Conservation (phyloP, 2,888 invertebrate genomes). For the Hymenopus coronatus region DNA sequence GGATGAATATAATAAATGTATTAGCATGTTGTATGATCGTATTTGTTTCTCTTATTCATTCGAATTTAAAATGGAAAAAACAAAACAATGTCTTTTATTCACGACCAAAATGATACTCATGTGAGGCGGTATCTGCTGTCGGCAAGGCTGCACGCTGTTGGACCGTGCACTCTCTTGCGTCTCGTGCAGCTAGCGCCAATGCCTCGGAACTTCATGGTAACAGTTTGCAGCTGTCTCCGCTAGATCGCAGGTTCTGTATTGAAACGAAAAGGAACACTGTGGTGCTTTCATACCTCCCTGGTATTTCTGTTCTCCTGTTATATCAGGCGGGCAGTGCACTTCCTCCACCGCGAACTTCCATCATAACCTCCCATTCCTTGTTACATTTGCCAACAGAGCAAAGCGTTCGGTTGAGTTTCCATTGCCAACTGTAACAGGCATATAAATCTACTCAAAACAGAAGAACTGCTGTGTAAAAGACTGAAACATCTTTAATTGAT, state of each 20-base stretch:
- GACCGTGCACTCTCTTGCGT: not conserved
- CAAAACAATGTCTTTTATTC: too few relatives aligned
- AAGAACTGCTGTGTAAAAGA: too few relatives aligned
- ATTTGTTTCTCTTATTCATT: too few relatives aligned
- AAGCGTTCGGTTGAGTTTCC: not conserved
- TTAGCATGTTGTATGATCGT: too few relatives aligned
- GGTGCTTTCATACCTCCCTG: not conserved
- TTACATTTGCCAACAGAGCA: not conserved
- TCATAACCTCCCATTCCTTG: not conserved
- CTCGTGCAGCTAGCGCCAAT: not conserved
- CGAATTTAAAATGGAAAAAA: too few relatives aligned
- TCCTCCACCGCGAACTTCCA: conserved; percentile 1
- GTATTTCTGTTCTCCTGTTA: not conserved
- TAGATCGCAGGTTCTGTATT: not conserved
- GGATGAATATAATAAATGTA: too few relatives aligned
- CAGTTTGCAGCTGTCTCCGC: not conserved
- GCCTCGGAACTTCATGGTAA: not conserved
- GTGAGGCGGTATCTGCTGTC: too few relatives aligned
- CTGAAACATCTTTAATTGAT: too few relatives aligned
- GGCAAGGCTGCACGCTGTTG: not conserved
- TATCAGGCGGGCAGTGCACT: not conserved
- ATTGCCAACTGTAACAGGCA: too few relatives aligned
- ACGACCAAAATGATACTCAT: too few relatives aligned
- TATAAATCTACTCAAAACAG: too few relatives aligned
- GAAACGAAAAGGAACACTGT: not conserved